Conservation (phyloP, 1,140 invertebrate species). For the Drosophila ambigua region DNA sequence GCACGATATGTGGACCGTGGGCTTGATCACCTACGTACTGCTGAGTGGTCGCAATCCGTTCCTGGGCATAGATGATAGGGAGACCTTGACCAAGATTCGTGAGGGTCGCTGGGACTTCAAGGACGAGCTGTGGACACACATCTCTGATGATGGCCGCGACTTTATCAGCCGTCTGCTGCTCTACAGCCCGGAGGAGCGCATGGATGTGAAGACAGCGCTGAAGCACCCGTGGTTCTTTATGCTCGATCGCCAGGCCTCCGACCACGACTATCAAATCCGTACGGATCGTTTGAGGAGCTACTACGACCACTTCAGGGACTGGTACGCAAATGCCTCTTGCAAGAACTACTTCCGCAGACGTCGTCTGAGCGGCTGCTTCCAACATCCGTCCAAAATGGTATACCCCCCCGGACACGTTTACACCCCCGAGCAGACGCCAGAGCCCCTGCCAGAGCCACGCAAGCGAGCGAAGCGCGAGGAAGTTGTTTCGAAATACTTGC, state of each 20-base stretch:
- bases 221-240: conserved; percentile 94
- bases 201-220: conserved; percentile 91
- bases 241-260: conserved; percentile 86
- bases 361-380: conserved; percentile 91
- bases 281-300: conserved; percentile 91
- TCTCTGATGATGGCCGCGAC: conserved; percentile 93
- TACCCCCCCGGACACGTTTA: conserved; percentile 93
- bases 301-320: conserved; percentile 91
- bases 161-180: conserved; percentile 93
- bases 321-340: conserved; percentile 95
- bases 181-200: conserved; percentile 89
- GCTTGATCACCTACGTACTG: conserved; percentile 96
- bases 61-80: conserved; percentile 92
- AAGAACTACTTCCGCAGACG: conserved; percentile 92
- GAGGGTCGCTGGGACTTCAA: conserved; percentile 83
- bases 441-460: conserved; percentile 84
- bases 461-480: conserved; percentile 87
- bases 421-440: conserved; percentile 89
- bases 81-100: conserved; percentile 92
- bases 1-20: conserved; percentile 97
- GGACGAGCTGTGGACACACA: conserved; percentile 85
- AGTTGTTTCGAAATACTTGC: conserved; percentile 89
- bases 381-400: conserved; percentile 96
- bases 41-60: conserved; percentile 93
- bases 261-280: conserved; percentile 89